These are phyloP conservation scores for Piliocolobus tephrosceles DNA, from an alignment of 2,113 vertebrate genomes.

Conservation along the genomic window DNA sequence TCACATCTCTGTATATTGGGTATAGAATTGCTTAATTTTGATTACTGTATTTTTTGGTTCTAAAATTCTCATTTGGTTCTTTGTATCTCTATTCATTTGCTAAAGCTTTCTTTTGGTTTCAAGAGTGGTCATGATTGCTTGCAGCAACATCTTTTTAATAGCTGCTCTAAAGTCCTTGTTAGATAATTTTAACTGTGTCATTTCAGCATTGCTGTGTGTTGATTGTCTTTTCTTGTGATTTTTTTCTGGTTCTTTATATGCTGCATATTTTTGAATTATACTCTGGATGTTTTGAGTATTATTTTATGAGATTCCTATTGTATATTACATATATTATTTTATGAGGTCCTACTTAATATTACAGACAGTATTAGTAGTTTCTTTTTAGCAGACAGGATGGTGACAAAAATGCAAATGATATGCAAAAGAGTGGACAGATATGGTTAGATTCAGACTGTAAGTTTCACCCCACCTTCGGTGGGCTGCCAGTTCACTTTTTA, in stretches of 20 bases:
- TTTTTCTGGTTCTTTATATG: neutral
- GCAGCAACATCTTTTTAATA: neutral
- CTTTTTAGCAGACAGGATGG: neutral
- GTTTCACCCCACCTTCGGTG: neutral
- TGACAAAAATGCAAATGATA: neutral
- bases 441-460: neutral
- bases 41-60: neutral
- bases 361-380: neutral
- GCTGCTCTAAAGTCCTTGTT: neutral
- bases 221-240: neutral
- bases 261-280: neutral
- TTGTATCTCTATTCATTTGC: neutral
- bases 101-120: neutral
- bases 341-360: neutral
- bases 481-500: neutral
- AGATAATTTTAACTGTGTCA: neutral
- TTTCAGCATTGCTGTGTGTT: neutral
- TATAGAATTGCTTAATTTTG: neutral
- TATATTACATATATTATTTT: neutral
- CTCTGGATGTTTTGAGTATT: neutral
- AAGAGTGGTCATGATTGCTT: conserved; percentile 8
- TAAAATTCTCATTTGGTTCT: conserved; percentile 6
- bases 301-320: neutral
- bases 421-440: neutral
- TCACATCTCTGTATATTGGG: neutral